These are phyloP conservation scores for Litoditis marina DNA, from an alignment of 2,888 invertebrate genomes.

Conservation along the genomic window DNA sequence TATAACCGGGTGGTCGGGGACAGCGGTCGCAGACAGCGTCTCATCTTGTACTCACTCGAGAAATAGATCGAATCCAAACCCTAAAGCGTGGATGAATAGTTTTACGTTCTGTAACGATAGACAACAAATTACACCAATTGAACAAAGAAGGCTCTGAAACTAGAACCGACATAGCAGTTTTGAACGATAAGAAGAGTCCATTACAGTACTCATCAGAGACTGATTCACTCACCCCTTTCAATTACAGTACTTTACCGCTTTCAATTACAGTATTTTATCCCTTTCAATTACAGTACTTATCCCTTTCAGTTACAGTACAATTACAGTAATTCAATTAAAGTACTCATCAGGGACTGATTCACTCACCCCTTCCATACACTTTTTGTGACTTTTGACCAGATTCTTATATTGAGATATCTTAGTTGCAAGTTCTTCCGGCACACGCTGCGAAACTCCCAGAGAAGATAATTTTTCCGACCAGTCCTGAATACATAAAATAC, in stretches of 20 bases:
- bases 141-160: too few species aligned
- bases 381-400: slow-evolving; percentile 10
- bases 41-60: slow-evolving; percentile 10
- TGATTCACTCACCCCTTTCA: not conserved
- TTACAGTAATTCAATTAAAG: too few species aligned
- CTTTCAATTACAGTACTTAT: too few species aligned
- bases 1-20: slow-evolving; percentile 7
- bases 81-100: not conserved
- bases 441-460: slow-evolving; percentile 8
- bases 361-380: slow-evolving; percentile 3
- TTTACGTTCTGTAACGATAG: not conserved
- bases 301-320: too few species aligned
- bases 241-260: too few species aligned
- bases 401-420: slow-evolving; percentile 14
- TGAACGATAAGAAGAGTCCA: too few species aligned
- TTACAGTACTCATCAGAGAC: too few species aligned
- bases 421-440: slow-evolving; percentile 11
- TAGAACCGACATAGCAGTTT: too few species aligned
- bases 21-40: slow-evolving; percentile 3
- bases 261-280: too few species aligned
- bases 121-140: too few species aligned
- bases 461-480: not conserved
- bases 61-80: slow-evolving; percentile 2
- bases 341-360: too few species aligned
- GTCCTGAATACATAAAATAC: too few species aligned